A percentile compares a stretch with the other conserved stretches of the same genome.
These are phyloP conservation scores for Cordylochernes scorpioides DNA, from an alignment of 2,888 invertebrate species.

Conservation along the genomic window DNA sequence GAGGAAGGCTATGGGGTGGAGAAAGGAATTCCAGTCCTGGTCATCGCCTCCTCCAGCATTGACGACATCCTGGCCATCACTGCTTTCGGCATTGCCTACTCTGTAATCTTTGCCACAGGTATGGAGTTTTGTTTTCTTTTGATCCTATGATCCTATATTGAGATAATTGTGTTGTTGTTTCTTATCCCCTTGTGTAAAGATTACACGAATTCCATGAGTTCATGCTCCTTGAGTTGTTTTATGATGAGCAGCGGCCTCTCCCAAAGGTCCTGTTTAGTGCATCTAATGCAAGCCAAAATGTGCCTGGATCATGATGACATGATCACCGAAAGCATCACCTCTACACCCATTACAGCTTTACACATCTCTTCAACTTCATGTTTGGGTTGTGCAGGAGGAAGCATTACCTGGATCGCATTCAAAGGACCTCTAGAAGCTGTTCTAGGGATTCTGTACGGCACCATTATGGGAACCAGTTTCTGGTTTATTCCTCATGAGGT, in stretches of 20 bases:
- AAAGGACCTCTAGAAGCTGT: constrained; percentile 23
- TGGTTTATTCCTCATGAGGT: constrained; percentile 14
- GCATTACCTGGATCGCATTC: constrained; percentile 17
- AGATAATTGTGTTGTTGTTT: too few species aligned
- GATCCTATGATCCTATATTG: not conserved
- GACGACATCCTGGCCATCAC: constrained; percentile 26
- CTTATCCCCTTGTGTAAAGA: too few species aligned
- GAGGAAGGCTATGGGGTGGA: constrained; percentile 21
- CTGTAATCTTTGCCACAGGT: constrained; percentile 16
- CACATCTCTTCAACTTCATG: too few species aligned
- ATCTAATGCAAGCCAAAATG: too few species aligned
- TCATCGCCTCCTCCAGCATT: constrained; percentile 25
- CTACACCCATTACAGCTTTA: too few species aligned
- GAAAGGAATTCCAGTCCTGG: constrained; percentile 23
- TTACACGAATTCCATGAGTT: too few species aligned
- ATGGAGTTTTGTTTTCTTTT: not conserved
- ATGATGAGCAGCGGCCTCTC: too few species aligned
- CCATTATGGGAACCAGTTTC: constrained; percentile 14
- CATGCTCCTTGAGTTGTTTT: too few species aligned
- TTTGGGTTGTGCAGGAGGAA: too few species aligned
- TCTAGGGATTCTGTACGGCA: constrained; percentile 38
- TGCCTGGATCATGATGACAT: too few species aligned
- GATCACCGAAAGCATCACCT: too few species aligned
- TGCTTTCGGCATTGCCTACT: constrained; percentile 22
- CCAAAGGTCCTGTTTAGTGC: too few species aligned